Evolutionary conservation across 2,797 vertebrate species (phyloP), one percentile per base, ranked within the genome.

Genomic region (Centroberyx gerrardi): DNA sequence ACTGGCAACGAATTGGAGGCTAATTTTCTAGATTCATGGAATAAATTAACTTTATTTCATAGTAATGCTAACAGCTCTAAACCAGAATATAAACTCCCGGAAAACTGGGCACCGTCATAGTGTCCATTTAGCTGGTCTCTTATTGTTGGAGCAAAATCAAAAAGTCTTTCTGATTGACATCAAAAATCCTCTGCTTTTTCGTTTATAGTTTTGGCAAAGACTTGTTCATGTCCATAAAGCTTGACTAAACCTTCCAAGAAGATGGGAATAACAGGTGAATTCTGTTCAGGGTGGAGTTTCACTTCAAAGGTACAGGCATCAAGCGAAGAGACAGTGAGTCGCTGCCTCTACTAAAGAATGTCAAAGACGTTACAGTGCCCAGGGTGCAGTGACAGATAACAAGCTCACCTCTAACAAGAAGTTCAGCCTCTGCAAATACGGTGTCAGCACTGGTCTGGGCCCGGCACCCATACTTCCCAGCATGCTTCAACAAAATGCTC

Each of bases 401-500:
- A 31, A 82, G 93, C 96, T 97, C 94, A 99, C 98, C 98, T 95
- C 98, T 96, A 56, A 99, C 98, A 51, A 99, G 97, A 81, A 99
- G 96, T 83, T 99, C 97, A 0, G 97, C 96, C 88, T 98, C 97
- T 36, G 96, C 95, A 49, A 96, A 95, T 72, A 98, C 95, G 0
- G 92, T 94, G 93, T 99, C 98, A 0, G 97, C 98, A 70, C 96
- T 96, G 8, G 97, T 98, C 93, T 99, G 96, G 66, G 97, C 96
- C 87, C 95, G 96, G 93, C 98, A 99, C 63, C 97, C 96, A 0
- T 98, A 99, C 93, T 96, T 97, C 84, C 98, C 98, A 67, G 98
- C 98, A 83, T 99, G 98, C 95, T 95, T 95, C 95, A 99, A 91
- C 81, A 99, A 96, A 90, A 99, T 98, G 93, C 96, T 99, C 90